These are phyloP conservation scores for Oasisia sp. DNA, from an alignment of 2,888 invertebrate species.

Conservation along the genomic window DNA sequence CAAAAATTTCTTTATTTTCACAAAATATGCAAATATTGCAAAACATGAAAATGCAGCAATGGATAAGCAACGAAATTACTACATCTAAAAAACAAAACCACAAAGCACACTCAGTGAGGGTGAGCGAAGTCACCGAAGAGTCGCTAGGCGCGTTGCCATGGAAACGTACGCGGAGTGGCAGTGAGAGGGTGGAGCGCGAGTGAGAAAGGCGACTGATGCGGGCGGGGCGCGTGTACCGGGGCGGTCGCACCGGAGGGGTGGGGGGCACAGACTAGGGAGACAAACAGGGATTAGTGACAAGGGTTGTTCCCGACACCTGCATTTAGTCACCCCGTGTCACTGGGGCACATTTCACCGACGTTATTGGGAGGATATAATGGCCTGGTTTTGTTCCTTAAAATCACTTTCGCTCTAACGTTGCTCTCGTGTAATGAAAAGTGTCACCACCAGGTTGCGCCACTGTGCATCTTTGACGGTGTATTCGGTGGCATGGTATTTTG, in stretches of 20 bases:
- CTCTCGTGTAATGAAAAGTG: too few relatives aligned
- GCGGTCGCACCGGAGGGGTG: neutral
- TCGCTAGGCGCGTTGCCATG: neutral
- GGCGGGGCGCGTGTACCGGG: neutral
- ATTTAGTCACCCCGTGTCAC: neutral
- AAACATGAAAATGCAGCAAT: too few relatives aligned
- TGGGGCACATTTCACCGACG: too few relatives aligned
- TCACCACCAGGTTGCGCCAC: too few relatives aligned
- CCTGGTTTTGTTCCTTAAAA: too few relatives aligned
- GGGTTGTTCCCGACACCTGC: neutral
- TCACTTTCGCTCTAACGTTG: too few relatives aligned
- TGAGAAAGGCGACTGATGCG: constrained; percentile 6
- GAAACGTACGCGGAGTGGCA: neutral
- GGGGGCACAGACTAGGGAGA: neutral
- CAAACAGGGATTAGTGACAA: neutral
- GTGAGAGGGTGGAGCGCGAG: neutral
- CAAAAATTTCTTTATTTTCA: too few relatives aligned
- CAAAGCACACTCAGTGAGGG: neutral
- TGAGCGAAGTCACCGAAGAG: neutral
- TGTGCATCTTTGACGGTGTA: too few relatives aligned
- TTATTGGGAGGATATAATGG: too few relatives aligned
- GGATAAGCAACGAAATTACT: neutral
- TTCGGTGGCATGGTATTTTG: too few relatives aligned
- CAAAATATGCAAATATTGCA: too few relatives aligned
- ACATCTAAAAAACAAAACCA: neutral